Conservation (phyloP, 1,140 invertebrate species). For the Epicauta chinensis region DNA sequence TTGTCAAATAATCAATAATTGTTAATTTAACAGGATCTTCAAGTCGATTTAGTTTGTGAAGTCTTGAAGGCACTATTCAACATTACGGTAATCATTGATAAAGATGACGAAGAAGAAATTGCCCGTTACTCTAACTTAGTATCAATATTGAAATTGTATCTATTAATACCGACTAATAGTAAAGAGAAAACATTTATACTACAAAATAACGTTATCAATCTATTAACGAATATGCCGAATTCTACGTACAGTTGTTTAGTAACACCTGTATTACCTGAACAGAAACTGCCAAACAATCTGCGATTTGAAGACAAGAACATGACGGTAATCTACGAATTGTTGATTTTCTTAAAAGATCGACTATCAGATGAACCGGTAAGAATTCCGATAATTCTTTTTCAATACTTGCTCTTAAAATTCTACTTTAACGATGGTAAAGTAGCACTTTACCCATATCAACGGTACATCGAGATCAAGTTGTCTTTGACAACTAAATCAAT, state of each 20-base stretch:
- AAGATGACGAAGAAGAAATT: slow-evolving; percentile 59
- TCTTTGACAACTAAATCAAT: no score
- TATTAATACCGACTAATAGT: slow-evolving; percentile 55
- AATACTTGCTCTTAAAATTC: no score
- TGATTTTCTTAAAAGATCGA: slow-evolving; percentile 37
- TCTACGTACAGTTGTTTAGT: slow-evolving; percentile 42
- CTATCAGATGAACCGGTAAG: slow-evolving; percentile 31
- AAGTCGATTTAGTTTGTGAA: slow-evolving; percentile 71
- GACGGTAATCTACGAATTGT: slow-evolving; percentile 38
- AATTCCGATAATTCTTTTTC: background rate
- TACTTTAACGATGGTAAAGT: no score
- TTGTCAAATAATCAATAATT: slow-evolving; percentile 16
- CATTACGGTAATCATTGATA: slow-evolving; percentile 57
- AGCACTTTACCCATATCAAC: no score
- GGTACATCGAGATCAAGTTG: no score
- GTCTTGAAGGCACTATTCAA: slow-evolving; percentile 88
- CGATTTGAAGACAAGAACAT: slow-evolving; percentile 45
- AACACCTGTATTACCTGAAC: slow-evolving; percentile 30
- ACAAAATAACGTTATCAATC: slow-evolving; percentile 61
- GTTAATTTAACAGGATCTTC: slow-evolving; percentile 49
- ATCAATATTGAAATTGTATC: slow-evolving; percentile 62
- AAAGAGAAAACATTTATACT: slow-evolving; percentile 63
- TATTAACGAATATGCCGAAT: slow-evolving; percentile 50
- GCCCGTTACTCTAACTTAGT: slow-evolving; percentile 67
- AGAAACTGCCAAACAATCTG: slow-evolving; percentile 39